phyloP scores from a whole-genome alignment of 2,113 vertebrate species.

The Chamaetylas fuelleborni region DNA sequence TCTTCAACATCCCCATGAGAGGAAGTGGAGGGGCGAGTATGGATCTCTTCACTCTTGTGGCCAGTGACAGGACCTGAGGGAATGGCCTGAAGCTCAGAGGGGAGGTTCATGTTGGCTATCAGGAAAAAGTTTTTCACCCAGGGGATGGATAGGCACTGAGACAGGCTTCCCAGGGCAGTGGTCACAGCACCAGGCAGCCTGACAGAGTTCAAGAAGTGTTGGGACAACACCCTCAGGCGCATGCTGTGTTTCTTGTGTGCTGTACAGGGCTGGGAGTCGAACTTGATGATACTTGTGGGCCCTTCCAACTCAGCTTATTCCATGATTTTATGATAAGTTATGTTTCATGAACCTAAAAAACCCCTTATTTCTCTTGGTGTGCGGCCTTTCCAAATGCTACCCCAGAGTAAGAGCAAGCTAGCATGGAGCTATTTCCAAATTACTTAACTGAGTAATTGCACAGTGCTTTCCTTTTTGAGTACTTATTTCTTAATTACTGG shows the following conservation, averaged over 20 bases:
- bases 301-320: not conserved
- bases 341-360: not conserved
- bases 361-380: not conserved
- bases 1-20: not conserved
- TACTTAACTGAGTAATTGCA: not conserved
- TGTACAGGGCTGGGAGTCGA: not conserved
- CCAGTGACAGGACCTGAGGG: not conserved
- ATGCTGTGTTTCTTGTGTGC: rapidly evolving
- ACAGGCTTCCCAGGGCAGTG: not conserved
- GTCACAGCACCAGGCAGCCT: not conserved
- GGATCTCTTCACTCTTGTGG: rapidly evolving
- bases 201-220: not conserved
- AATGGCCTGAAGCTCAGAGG: not conserved
- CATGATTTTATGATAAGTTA: not conserved
- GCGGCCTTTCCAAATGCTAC: not conserved
- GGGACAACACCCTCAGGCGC: not conserved
- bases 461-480: not conserved
- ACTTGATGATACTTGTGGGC: rapidly evolving
- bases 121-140: not conserved
- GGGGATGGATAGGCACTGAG: not conserved
- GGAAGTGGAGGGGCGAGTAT: rapidly evolving
- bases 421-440: not conserved
- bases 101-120: not conserved
- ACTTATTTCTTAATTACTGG: not conserved
- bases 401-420: not conserved